phyloP scores from a whole-genome alignment of 2,797 vertebrate genomes.

The Centropyge bicolor region DNA sequence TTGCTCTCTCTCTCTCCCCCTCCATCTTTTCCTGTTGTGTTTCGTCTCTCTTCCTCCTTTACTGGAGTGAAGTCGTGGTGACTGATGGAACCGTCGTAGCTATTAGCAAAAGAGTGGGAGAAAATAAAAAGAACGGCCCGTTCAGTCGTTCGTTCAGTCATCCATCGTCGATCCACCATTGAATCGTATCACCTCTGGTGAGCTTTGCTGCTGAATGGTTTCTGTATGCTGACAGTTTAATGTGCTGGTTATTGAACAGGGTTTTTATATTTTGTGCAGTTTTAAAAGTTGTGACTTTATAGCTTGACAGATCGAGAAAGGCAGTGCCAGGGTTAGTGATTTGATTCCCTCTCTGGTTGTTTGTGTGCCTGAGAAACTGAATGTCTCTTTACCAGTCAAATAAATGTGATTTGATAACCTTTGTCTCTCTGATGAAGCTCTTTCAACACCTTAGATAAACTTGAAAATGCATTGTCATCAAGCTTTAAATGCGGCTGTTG shows the following conservation, averaged over 20 bases:
- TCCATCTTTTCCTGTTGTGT: conserved; percentile 51
- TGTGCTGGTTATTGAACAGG: background rate
- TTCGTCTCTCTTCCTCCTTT: conserved; percentile 54
- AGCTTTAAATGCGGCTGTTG: conserved; percentile 12
- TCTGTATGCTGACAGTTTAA: conserved; percentile 25
- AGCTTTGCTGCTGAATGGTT: conserved; percentile 36
- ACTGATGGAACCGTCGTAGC: conserved; percentile 45
- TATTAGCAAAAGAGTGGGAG: conserved; percentile 4
- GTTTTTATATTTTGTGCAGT: background rate
- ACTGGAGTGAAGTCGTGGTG: conserved; percentile 37
- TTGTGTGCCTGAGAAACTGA: background rate
- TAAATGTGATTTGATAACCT: background rate
- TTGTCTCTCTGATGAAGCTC: conserved; percentile 23
- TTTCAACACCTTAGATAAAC: conserved; percentile 34
- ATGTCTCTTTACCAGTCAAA: background rate
- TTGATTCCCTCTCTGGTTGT: background rate
- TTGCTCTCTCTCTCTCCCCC: conserved; percentile 34
- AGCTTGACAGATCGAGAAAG: background rate
- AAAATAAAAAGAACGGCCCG: conserved; percentile 17
- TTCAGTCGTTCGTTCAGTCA: conserved; percentile 12
- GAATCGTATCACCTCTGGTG: conserved; percentile 60
- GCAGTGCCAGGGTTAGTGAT: background rate
- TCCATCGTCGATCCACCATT: conserved; percentile 3
- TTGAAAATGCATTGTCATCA: conserved; percentile 55
- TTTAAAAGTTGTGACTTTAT: background rate